phyloP scores from a whole-genome alignment of 2,797 vertebrate species.

The Hypotaenidia okinawae region DNA sequence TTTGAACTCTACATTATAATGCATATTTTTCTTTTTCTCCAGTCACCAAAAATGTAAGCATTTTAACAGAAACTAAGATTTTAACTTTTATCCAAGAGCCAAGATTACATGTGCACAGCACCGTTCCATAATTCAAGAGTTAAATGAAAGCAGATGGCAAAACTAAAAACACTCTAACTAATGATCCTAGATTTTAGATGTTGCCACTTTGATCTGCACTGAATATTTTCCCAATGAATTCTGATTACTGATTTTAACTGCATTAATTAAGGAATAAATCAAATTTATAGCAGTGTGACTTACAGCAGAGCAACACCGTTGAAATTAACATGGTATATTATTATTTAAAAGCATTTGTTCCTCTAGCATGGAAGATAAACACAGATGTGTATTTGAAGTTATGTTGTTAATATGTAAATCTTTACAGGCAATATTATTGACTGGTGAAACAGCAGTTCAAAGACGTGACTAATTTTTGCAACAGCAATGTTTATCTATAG shows the following conservation, averaged over 20 bases:
- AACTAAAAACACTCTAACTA: not conserved
- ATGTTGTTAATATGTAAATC: not conserved
- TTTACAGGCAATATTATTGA: slow-evolving; percentile 16
- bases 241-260: slow-evolving; percentile 38
- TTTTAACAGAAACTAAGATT: not conserved
- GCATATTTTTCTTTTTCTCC: not conserved
- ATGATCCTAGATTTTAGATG: slow-evolving; percentile 6
- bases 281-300: not conserved
- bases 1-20: not conserved
- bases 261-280: slow-evolving; percentile 41
- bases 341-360: not conserved
- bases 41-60: not conserved
- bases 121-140: not conserved
- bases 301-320: not conserved
- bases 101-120: not conserved
- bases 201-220: not conserved
- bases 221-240: slow-evolving; percentile 46
- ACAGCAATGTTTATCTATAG: not conserved
- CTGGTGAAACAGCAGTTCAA: slow-evolving; percentile 11
- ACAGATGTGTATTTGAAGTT: slow-evolving; percentile 6
- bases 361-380: slow-evolving; percentile 7
- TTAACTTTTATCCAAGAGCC: not conserved
- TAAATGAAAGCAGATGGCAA: slow-evolving; percentile 40
- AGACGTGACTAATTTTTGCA: not conserved
- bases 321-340: slow-evolving; percentile 7